Conservation (phyloP, 2,888 invertebrate species). For the Zygogramma bicolorata region DNA sequence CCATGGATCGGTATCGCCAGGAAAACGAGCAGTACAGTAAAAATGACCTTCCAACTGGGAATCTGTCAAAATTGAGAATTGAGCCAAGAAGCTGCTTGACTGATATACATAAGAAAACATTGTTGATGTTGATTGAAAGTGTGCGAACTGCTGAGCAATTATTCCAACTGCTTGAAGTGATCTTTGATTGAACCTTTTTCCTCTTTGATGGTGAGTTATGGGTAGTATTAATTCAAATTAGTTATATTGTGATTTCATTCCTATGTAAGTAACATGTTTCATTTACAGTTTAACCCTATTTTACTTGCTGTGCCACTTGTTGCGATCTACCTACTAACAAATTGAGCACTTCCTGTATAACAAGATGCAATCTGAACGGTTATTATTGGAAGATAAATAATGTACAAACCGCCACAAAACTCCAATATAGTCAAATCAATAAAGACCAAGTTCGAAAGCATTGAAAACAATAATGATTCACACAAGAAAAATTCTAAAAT, state of each 20-base stretch:
- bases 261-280: conserved; percentile 40
- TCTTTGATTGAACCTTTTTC: conserved; percentile 37
- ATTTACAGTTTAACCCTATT: conserved; percentile 44
- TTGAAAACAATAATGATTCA: conserved; percentile 50
- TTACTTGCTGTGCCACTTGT: conserved; percentile 49
- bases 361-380: conserved; percentile 31
- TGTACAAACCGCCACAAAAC: conserved; percentile 65
- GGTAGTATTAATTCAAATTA: conserved; percentile 37
- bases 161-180: conserved; percentile 22
- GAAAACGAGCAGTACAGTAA: no score
- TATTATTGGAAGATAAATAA: conserved; percentile 42
- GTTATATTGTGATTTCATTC: conserved; percentile 24
- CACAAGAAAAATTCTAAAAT: conserved; percentile 35
- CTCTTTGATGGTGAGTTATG: no score
- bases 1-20: no score
- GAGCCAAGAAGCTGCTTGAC: no score
- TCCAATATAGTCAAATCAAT: conserved; percentile 73
- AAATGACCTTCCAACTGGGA: no score
- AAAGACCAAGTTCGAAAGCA: conserved; percentile 73
- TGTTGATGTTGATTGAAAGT: background rate
- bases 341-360: conserved; percentile 46
- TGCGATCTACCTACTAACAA: conserved; percentile 44
- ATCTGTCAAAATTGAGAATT: no score
- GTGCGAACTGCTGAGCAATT: conserved; percentile 14
- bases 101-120: no score